Base-by-base conservation (phyloP, 2,113 vertebrate species). In the Porphyrio hochstetteri region DNA sequence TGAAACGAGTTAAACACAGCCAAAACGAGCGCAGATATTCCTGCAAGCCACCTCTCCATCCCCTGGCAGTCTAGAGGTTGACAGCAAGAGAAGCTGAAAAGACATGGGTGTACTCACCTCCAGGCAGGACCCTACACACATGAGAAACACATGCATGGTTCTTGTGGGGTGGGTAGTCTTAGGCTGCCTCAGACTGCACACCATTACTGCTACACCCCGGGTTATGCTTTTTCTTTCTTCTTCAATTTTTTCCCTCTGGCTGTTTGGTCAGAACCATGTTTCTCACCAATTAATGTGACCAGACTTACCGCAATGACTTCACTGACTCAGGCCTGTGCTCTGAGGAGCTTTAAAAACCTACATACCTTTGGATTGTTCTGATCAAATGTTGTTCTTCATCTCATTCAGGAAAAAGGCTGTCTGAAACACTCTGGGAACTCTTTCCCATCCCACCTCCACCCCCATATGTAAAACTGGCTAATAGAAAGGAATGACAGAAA, bases 21-120 rank as follows among this genome's bases (percentile, higher is more conserved):
- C 9, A 90, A 82, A 87, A 29, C 8, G 25, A 83, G 55, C 0
- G 1, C 52, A n/a, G 57, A 35, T 15, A 18, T 11, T 56, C 48
- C 35, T 60, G 27, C 20, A 50, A 42, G 53, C 14, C 28, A 12
- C 11, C 4, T 48, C 18, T 48, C 27, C 13, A 8, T 21, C 10
- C 11, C 21, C 25, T 64, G 24, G 27, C 13, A 16, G 25, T 11
- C 36, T 29, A 33, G n/a, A 70, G 5, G 17, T 10, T 29, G 63
- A 8, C 27, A 40, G 25, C 16, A 4, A 70, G 27, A 48, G 38
- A 72, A 56, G 23, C 11, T 3, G 2, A 42, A 67, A 33, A n/a
- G 33, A 7, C 1, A 1, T 0, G 1, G 5, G 20, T 63, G 5
- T 1, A 0, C 19, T 40, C 18, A 16, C 21, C 40, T 36, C 40